Base-by-base conservation (phyloP, 2,888 invertebrate species). In the Latrodectus hesperus region DNA sequence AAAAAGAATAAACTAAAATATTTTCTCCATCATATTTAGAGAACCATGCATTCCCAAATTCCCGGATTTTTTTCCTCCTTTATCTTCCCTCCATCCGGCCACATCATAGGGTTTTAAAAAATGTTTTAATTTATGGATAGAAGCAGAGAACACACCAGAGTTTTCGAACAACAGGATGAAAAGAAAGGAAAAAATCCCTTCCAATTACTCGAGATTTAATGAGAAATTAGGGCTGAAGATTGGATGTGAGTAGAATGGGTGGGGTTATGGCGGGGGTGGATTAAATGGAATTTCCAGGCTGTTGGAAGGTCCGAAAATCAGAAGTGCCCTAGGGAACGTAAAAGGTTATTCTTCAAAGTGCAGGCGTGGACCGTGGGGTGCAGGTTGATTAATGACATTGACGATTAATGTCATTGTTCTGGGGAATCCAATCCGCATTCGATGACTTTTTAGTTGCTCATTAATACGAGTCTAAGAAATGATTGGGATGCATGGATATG, bases 131-230 rank as follows among this genome's bases (percentile, higher is more conserved):
- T 60, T 60, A n/a, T 60, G 60, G n/a, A 60, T 60, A 51, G 26
- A 64, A 73, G 65, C 75, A 65, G 80, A 60, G 67, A 60, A 75
- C 76, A 75, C 22, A 70, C 71, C 26, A 79, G 71, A 51, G 64
- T 70, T 79, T 71, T 22, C 14, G 73, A 17, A 60, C 55, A 14
- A 79, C 26, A 71, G 67, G 49, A 72, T n/a, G 49, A 51, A 26
- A 68, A 71, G 22, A 73, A 17, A 22, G 51, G 26, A 80, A 79
- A 79, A 79, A 71, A 72, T 51, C n/a, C 65, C 68, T 85, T 72
- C 81, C 86, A 86, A 86, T 86, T 86, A 86, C 86, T 81, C 86
- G 74, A 86, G 86, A 86, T 86, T 86, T 86, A 86, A 86, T 86
- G 86, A 86, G 86, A 86, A 86, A 86, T 86, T 86, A 86, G 86